Base-by-base conservation (phyloP, 2,888 invertebrate species). In the Heteropelma amictum region DNA sequence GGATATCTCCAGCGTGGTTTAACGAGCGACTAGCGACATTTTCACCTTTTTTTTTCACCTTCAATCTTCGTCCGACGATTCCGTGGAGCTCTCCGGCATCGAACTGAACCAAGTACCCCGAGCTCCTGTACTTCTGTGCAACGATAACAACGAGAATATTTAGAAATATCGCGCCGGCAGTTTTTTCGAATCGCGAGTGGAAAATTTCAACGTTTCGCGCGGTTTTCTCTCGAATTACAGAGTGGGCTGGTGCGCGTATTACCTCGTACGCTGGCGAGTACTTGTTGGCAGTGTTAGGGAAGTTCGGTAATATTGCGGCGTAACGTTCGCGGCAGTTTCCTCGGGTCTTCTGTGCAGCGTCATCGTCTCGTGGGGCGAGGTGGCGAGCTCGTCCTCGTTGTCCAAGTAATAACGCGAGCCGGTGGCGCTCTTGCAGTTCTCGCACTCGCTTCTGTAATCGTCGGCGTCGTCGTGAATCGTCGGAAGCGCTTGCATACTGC, bases 391-490 rank as follows among this genome's bases (percentile, higher is more conserved):
- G 78, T 92, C 92, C 77, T 92, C 91, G 82, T 92, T 92, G 77
- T 90, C 90, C 78, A 93, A 89, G 85, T 92, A 92, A 84, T 92
- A 92, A 77, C 93, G 92, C 78, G 94, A 93, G 79, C 93, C 93
- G 81, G 92, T 93, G 3, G 94, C 93, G 56, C 94, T 94, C 89
- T 95, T 95, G 90, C 95, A 95, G 90, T 95, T 95, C 89, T 95
- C 95, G 89, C 95, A 95, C 89, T 95, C 95, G 89, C 94, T 95
- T 80, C 95, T 92, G 87, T 95, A 95, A 88, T 95, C 95, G 85
- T 95, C 94, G 54, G 92, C 91, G 64, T 92, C 92, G 77, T 90
- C 90, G 78, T 88, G 89, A 58, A 87, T 79, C 51, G 88, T 88
- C 68, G 87, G 88, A 73, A 87, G 89, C 88, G 78, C 87, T 80